phyloP scores from a whole-genome alignment of 1,140 invertebrate genomes.

The Melipona quadrifasciata region DNA sequence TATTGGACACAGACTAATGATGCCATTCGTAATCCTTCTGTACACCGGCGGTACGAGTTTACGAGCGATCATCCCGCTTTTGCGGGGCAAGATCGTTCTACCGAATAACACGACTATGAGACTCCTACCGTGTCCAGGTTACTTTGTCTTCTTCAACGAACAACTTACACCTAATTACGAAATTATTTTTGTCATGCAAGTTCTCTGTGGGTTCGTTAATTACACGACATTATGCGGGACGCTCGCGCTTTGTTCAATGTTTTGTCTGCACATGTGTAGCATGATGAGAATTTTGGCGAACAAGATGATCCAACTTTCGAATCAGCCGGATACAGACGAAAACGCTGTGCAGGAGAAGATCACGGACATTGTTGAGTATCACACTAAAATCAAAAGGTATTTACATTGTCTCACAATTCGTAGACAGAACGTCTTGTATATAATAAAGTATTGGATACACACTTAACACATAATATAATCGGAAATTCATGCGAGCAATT shows the following conservation, averaged over 20 bases:
- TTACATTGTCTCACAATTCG: not conserved
- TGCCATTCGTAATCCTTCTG: constrained; percentile 42
- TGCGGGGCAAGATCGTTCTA: constrained; percentile 40
- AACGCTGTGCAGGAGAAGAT: not conserved
- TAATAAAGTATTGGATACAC: too few species aligned
- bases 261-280: constrained; percentile 56
- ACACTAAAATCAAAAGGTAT: constrained; percentile 31
- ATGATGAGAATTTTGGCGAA: constrained; percentile 43
- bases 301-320: constrained; percentile 34
- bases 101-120: constrained; percentile 49
- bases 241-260: constrained; percentile 36
- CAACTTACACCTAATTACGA: constrained; percentile 51
- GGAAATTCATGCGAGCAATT: too few species aligned
- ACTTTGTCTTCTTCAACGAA: constrained; percentile 51
- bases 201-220: constrained; percentile 45
- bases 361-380: constrained; percentile 34
- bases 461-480: too few species aligned
- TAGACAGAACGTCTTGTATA: too few species aligned
- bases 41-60: constrained; percentile 54
- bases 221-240: constrained; percentile 29
- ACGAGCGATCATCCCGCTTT: constrained; percentile 54
- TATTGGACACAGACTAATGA: constrained; percentile 40
- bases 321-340: not conserved
- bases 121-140: constrained; percentile 44
- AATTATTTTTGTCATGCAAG: constrained; percentile 55